phyloP scores from a whole-genome alignment of 2,888 invertebrate genomes.

The Tiliacea citrago region DNA sequence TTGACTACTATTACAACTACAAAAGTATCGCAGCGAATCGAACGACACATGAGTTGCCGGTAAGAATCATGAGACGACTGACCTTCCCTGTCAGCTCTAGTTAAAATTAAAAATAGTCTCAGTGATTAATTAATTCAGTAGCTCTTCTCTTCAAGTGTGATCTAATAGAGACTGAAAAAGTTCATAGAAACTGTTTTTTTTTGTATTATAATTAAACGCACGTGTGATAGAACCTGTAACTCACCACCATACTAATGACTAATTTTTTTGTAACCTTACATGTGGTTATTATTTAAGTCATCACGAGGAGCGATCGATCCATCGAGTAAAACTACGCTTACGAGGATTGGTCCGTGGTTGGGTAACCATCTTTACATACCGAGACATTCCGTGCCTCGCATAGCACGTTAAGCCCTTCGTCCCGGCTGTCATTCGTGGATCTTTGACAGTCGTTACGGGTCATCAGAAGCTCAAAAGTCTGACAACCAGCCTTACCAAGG shows the following conservation, averaged over 20 bases:
- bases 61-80: not conserved
- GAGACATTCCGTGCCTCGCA: too few species aligned
- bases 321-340: too few species aligned
- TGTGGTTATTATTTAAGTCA: constrained; percentile 14
- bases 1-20: not conserved
- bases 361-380: too few species aligned
- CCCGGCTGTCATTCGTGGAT: too few species aligned
- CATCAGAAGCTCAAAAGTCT: too few species aligned
- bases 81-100: constrained; percentile 45
- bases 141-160: constrained; percentile 47
- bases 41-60: constrained; percentile 5
- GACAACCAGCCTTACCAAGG: too few species aligned
- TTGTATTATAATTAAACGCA: constrained; percentile 53
- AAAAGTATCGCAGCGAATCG: not conserved
- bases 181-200: constrained; percentile 16
- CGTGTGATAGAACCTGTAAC: constrained; percentile 43
- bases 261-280: constrained; percentile 39
- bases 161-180: constrained; percentile 39
- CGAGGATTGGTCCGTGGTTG: too few species aligned
- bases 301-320: too few species aligned
- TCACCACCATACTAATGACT: constrained; percentile 46
- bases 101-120: constrained; percentile 49
- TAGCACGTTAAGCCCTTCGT: too few species aligned
- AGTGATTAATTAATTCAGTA: constrained; percentile 54
- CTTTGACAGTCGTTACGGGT: too few species aligned